These are phyloP conservation scores for Bombus breviceps DNA, from an alignment of 1,140 invertebrate species.

Conservation along the genomic window DNA sequence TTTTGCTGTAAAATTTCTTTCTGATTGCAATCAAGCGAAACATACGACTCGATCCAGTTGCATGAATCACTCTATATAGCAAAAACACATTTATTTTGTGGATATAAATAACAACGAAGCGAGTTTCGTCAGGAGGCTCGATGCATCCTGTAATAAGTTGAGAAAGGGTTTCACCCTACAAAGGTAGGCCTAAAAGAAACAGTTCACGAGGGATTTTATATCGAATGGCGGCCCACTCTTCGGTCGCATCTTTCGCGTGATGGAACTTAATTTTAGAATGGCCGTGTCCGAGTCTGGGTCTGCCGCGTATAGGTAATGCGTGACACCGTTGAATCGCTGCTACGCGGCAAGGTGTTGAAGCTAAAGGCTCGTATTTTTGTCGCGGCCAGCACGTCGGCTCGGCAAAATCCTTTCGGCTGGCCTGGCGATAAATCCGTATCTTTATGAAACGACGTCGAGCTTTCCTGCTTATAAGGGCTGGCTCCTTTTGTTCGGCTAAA, in stretches of 20 bases:
- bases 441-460: conserved; percentile 71
- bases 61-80: too few species aligned
- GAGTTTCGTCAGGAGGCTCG: background rate
- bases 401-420: conserved; percentile 58
- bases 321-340: conserved; percentile 56
- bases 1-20: too few species aligned
- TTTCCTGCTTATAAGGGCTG: conserved; percentile 58
- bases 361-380: conserved; percentile 72
- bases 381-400: conserved; percentile 40
- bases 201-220: conserved; percentile 17
- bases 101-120: too few species aligned
- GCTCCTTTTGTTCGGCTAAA: conserved; percentile 62
- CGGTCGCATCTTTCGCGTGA: conserved; percentile 55
- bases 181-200: background rate
- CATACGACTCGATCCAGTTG: too few species aligned
- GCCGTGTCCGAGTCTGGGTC: conserved; percentile 24
- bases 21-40: too few species aligned
- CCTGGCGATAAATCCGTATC: conserved; percentile 72
- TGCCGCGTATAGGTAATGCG: conserved; percentile 47
- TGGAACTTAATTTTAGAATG: conserved; percentile 68
- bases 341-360: conserved; percentile 70
- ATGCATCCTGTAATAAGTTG: background rate
- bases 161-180: background rate
- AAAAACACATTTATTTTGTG: too few species aligned
- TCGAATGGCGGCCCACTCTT: conserved; percentile 22